Conservation (phyloP, 2,888 invertebrate genomes). For the Palloptera scutellata region DNA sequence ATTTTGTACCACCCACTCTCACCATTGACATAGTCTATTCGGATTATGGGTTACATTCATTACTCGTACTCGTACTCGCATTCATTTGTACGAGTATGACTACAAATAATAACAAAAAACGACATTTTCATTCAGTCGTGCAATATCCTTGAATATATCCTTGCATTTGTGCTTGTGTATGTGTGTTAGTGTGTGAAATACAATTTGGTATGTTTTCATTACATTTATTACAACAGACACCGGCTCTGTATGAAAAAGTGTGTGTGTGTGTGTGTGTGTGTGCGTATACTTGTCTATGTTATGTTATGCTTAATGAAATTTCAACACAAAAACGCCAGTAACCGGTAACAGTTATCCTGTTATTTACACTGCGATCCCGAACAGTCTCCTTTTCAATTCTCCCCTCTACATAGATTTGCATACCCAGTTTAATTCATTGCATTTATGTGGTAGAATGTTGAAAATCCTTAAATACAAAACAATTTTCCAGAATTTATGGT, state of each 20-base stretch:
- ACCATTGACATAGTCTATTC: constrained; percentile 31
- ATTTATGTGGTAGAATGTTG: constrained; percentile 25
- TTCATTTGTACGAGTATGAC: no score
- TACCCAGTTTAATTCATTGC: constrained; percentile 38
- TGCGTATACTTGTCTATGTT: no score
- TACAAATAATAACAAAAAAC: constrained; percentile 38
- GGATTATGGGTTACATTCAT: constrained; percentile 43
- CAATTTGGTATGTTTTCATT: constrained; percentile 34
- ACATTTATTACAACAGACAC: constrained; percentile 30
- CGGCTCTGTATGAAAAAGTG: no score
- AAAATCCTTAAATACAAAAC: constrained; percentile 40
- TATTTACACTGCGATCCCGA: not conserved
- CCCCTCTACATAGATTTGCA: constrained; percentile 28
- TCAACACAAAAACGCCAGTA: constrained; percentile 14
- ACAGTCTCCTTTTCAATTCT: constrained; percentile 5
- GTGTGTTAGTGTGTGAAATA: constrained; percentile 20
- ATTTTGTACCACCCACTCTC: not conserved
- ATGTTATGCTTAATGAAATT: constrained; percentile 33
- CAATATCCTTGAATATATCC: constrained; percentile 35
- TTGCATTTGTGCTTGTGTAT: not conserved
- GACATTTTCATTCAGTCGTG: constrained; percentile 33
- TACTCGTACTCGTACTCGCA: no score
- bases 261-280: no score
- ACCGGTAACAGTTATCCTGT: not conserved
- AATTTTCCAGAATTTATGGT: constrained; percentile 25